Percentiles rank a stretch among this genome's conserved stretches.
Evolutionary conservation across 35 echinoderm and acorn worm genomes (phyloP).

Genomic region (Eucidaris tribuloides): DNA sequence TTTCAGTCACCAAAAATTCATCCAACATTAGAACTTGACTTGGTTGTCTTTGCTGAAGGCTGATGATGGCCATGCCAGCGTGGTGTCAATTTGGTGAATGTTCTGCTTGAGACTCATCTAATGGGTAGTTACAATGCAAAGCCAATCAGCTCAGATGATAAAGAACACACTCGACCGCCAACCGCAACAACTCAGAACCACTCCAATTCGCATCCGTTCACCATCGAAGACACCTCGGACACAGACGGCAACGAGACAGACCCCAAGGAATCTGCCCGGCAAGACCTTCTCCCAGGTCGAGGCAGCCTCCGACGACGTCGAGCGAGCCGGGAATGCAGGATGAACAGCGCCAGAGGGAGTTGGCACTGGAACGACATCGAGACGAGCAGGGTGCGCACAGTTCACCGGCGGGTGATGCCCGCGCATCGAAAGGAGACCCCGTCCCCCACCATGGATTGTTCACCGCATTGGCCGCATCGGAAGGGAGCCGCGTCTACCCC

Average conservation of each 20-base stretch:
- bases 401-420: not conserved
- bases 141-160: conserved; percentile 13
- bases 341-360: conserved; percentile 30
- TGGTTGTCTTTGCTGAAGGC: no score
- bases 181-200: not conserved
- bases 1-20: no score
- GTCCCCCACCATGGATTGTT: conserved; percentile 4
- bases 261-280: not conserved
- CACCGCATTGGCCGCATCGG: not conserved
- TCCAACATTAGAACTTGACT: no score
- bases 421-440: no score
- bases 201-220: conserved; percentile 15
- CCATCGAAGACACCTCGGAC: conserved; percentile 24
- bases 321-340: conserved; percentile 26
- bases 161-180: conserved; percentile 6
- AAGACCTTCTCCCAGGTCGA: not conserved
- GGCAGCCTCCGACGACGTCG: not conserved
- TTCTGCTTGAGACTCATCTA: no score
- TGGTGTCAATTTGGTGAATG: no score
- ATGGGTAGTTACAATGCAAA: conserved; percentile 38
- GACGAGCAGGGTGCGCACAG: not conserved
- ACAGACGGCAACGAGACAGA: conserved; percentile 10
- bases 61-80: no score
- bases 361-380: conserved; percentile 23
- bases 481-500: not conserved